Percentiles rank a stretch among this genome's conserved stretches.
These are phyloP conservation scores for Emydura subglobosa DNA, from an alignment of 2,113 vertebrate genomes.

Conservation along the genomic window DNA sequence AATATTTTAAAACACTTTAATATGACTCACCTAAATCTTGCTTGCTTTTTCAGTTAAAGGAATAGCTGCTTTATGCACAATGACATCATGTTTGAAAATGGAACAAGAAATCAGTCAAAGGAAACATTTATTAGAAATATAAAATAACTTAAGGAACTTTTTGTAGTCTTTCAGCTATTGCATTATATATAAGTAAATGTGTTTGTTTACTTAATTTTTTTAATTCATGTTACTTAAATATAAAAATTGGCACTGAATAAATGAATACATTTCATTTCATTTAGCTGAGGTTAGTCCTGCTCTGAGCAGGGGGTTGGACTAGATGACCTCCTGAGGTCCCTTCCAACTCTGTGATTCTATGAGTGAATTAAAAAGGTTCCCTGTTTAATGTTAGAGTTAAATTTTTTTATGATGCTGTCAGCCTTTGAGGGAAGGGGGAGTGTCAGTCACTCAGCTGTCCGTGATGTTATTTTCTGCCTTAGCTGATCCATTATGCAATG, in stretches of 20 bases:
- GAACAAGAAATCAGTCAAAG: not conserved
- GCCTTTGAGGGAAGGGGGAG: not conserved
- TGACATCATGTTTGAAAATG: not conserved
- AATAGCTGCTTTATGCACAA: not conserved
- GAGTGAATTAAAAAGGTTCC: too few species aligned
- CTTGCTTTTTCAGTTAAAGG: not conserved
- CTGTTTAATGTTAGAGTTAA: not conserved
- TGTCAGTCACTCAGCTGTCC: not conserved
- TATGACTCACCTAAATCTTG: not conserved
- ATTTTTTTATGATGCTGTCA: not conserved
- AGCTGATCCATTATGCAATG: not conserved
- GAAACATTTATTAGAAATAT: not conserved
- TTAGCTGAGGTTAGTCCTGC: too few species aligned
- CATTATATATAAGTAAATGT: too few species aligned
- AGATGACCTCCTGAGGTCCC: too few species aligned
- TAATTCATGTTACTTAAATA: not conserved
- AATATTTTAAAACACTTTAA: not conserved
- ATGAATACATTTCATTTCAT: too few species aligned
- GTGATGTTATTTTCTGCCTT: not conserved
- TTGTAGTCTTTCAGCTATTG: not conserved
- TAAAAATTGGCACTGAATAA: too few species aligned
- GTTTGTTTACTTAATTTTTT: not conserved
- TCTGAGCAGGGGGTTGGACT: too few species aligned
- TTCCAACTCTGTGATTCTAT: too few species aligned
- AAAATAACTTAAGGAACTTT: not conserved